Evolutionary conservation across 2,797 vertebrate genomes (phyloP), one percentile per base, ranked within the genome.

Genomic region (Heteromormyrus szaboi): DNA sequence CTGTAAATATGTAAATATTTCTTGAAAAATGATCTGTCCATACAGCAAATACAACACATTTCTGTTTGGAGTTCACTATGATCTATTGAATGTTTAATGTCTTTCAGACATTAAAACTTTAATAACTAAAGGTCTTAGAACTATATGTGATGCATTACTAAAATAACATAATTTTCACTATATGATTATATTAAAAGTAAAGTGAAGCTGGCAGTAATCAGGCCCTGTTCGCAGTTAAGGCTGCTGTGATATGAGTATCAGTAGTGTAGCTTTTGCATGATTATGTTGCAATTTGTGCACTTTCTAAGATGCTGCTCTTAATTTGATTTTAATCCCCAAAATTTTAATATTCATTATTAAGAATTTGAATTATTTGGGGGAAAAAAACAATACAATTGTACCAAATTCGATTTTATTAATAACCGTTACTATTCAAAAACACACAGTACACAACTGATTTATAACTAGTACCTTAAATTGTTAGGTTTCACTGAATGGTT

Each of bases 341-440:
- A 46, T 46, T 81, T 81, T 81, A n/a, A 2, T 81, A 41, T 79
- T 46, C 8, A 19, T 81, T 81, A 81, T 81, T 81, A 8, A 22
- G 33, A 76, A 76, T 41, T 46, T 81, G 76, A 76, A 76, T 81
- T 81, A n/a, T 44, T 46, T 81, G 41, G 44, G 4, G 4, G 11
- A 48, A 44, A 37, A 3, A 62, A 41, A 87, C 56, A 68, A 62
- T n/a, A 46, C 41, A 50, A 65, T 65, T 68, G 41, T 87, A 68
- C n/a, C 59, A 87, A 87, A 87, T 46, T 46, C n/a, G 3, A 48
- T 50, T 87, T 87, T 87, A 87, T 87, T 87, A 65, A 68, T 22
- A 48, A 25, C 86, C 33, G 12, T 59, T 37, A 29, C 50, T 87
- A 65, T 68, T 41, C 56, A 44, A 33, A 48, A 68, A 48, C 19